phyloP scores from a whole-genome alignment of 2,888 invertebrate species.

The Pandemis cinnamomeana region DNA sequence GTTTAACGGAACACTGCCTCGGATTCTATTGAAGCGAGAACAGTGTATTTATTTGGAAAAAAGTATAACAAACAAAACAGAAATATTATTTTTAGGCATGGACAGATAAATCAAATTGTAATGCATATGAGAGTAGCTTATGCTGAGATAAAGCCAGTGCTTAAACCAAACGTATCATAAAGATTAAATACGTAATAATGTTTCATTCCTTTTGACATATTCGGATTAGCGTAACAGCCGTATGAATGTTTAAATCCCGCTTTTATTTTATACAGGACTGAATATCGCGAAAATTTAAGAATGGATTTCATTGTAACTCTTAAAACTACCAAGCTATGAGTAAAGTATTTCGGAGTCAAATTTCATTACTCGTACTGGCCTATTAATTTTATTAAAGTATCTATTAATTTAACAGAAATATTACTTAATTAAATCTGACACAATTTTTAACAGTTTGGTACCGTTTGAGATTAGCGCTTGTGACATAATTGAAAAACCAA shows the following conservation, averaged over 20 bases:
- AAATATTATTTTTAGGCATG: background rate
- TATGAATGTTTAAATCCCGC: background rate
- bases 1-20: background rate
- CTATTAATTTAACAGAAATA: background rate
- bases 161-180: background rate
- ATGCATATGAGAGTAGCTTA: background rate
- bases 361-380: background rate
- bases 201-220: background rate
- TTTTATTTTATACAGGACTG: background rate
- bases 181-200: background rate
- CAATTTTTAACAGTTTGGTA: too few relatives aligned
- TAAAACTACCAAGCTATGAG: background rate
- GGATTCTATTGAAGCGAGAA: background rate
- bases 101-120: background rate
- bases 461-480: too few relatives aligned
- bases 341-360: background rate
- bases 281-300: background rate
- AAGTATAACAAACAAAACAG: background rate
- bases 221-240: background rate
- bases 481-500: background rate
- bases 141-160: background rate
- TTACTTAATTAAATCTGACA: too few relatives aligned
- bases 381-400: too few relatives aligned
- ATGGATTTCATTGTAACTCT: background rate
- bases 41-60: background rate